Percentiles rank a stretch among this genome's conserved stretches.
phyloP scores from a whole-genome alignment of 2,888 invertebrate species.

The Rhamphomyia laevipes region DNA sequence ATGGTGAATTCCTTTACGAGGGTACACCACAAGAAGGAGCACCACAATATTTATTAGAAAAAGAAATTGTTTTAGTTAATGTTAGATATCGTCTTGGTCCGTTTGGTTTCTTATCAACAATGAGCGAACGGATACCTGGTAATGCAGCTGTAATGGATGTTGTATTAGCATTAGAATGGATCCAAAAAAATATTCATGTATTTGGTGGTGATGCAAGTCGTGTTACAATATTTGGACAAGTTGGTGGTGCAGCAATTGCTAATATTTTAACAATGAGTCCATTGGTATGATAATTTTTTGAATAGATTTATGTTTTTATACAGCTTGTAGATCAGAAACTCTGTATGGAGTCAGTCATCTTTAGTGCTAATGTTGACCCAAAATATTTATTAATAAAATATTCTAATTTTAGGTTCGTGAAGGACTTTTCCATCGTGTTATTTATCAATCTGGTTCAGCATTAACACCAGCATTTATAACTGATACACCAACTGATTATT shows the following conservation, averaged over 20 bases:
- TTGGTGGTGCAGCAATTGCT: slow-evolving; percentile 41
- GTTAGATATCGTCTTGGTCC: slow-evolving; percentile 42
- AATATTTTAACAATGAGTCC: slow-evolving; percentile 39
- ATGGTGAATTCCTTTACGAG: slow-evolving; percentile 37
- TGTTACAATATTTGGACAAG: slow-evolving; percentile 44
- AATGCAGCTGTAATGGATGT: slow-evolving; percentile 44
- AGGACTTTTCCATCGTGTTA: slow-evolving; percentile 41
- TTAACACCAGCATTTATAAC: slow-evolving; percentile 41
- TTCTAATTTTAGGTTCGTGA: slow-evolving; percentile 18
- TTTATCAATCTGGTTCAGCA: slow-evolving; percentile 43
- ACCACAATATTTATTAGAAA: slow-evolving; percentile 36
- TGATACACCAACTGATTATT: slow-evolving; percentile 29
- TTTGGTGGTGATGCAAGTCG: slow-evolving; percentile 42
- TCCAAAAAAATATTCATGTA: slow-evolving; percentile 36
- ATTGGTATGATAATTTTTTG: slow-evolving; percentile 19
- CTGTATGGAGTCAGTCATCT: too few species aligned
- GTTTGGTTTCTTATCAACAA: slow-evolving; percentile 42
- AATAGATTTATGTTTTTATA: neutral
- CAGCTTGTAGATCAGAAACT: too few species aligned
- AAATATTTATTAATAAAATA: too few species aligned
- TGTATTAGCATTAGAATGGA: slow-evolving; percentile 41
- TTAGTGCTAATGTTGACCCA: too few species aligned
- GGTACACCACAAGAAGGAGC: slow-evolving; percentile 31
- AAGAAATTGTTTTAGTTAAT: slow-evolving; percentile 39
- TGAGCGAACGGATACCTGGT: slow-evolving; percentile 40